Evolutionary conservation across 2,888 invertebrate genomes (phyloP).

Genomic region (Allacma fusca): DNA sequence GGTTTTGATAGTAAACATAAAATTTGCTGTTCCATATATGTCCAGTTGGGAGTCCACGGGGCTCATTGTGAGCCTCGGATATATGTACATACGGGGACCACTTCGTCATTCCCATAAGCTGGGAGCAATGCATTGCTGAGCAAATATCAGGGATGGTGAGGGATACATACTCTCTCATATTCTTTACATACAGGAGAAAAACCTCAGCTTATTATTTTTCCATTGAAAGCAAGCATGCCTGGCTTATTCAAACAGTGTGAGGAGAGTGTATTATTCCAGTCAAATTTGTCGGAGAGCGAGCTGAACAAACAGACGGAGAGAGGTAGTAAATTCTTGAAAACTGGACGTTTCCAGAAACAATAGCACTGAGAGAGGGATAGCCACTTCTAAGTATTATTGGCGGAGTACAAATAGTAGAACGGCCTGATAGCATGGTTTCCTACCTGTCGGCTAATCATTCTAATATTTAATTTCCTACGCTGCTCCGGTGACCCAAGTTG

Average conservation of each 20-base stretch:
- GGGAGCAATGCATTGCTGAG: too few relatives aligned
- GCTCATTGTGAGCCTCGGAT: too few relatives aligned
- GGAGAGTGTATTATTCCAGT: constrained; percentile 16
- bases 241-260: background rate
- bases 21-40: background rate
- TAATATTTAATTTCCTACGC: background rate
- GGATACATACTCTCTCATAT: too few relatives aligned
- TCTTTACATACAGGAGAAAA: background rate
- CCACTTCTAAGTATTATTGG: background rate
- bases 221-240: background rate
- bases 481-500: too few relatives aligned
- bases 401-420: background rate
- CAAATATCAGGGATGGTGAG: too few relatives aligned
- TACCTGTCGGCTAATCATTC: constrained; percentile 16
- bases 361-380: background rate
- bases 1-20: background rate
- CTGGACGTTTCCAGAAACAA: background rate
- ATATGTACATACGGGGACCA: too few relatives aligned
- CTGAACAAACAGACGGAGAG: background rate
- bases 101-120: too few relatives aligned
- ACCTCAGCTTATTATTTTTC: background rate
- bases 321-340: background rate
- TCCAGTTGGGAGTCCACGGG: background rate
- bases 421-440: background rate
- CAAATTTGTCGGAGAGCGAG: background rate